Base-by-base conservation (phyloP, 2,797 vertebrate species). In the Prunella strophiata region DNA sequence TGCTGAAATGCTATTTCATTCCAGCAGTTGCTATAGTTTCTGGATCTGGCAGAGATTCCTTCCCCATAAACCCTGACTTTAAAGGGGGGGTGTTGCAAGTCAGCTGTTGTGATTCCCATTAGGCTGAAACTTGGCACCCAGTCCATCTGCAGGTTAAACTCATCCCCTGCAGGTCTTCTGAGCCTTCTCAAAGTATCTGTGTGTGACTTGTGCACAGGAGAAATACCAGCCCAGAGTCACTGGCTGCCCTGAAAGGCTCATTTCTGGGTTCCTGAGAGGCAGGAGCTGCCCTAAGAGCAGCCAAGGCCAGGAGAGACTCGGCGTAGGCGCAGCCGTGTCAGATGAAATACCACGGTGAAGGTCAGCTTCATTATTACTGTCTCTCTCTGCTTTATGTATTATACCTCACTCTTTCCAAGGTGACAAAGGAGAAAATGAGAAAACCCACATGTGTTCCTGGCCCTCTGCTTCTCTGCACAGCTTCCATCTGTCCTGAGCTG, bases 81-180 rank as follows among this genome's bases (percentile, higher is more conserved):
- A 51, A 88, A 91, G 62, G 4, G n/a, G 86, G 57, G 62, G 42
- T 91, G 82, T 80, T 93, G 62, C 11, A 89, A 95, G 92, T 96
- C 96, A 97, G 95, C 96, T 96, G 96, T 91, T 97, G 92, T 89
- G 93, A 96, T 96, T 96, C 94, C 87, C 91, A 87, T 93, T 74
- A 89, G 85, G 81, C 88, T 93, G 91, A 93, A 95, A 95, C 66
- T 96, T 95, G 96, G 96, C 95, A 93, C 47, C 2, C 1, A 62
- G 89, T 86, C 88, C 61, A 55, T 83, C 91, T 13, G 9, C 70
- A 85, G 12, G 27, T 85, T 93, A 66, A 96, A 93, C 77, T 88
- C 89, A 95, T 95, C 92, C 88, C 87, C 93, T 89, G 70, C 59
- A 94, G 81, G 83, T 93, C 87, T 91, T 77, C 87, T 80, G 85